Conservation (phyloP, 1,140 invertebrate species). For the Philotrypesis tridentata region DNA sequence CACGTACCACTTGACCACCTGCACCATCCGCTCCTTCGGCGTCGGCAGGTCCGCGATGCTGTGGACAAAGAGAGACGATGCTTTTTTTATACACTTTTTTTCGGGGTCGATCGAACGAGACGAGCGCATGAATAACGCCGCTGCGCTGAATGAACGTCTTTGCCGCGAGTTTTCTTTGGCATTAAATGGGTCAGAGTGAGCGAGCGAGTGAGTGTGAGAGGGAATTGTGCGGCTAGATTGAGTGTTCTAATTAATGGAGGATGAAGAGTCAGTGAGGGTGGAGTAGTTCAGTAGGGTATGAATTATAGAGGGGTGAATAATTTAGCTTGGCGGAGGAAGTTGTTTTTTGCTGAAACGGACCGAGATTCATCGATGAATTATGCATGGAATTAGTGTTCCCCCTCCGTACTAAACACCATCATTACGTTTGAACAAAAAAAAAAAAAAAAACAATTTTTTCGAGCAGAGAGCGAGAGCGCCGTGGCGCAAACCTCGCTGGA, state of each 20-base stretch:
- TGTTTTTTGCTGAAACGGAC: background rate
- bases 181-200: background rate
- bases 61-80: constrained; percentile 50
- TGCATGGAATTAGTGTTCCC: background rate
- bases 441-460: too few species aligned
- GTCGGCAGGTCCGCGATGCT: constrained; percentile 89
- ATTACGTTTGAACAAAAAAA: background rate
- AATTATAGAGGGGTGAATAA: background rate
- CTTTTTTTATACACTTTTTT: too few species aligned
- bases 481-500: background rate
- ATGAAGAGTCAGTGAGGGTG: background rate
- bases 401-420: background rate
- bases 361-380: background rate
- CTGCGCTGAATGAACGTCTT: background rate
- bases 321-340: background rate
- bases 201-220: background rate
- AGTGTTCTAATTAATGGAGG: background rate
- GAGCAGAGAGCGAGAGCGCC: too few species aligned
- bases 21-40: constrained; percentile 92
- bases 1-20: constrained; percentile 95
- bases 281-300: background rate
- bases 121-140: background rate
- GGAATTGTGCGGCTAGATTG: background rate
- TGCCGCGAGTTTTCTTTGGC: background rate
- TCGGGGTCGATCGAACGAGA: background rate